phyloP scores from a whole-genome alignment of 2,113 vertebrate genomes.

The Bubalus kerabau region DNA sequence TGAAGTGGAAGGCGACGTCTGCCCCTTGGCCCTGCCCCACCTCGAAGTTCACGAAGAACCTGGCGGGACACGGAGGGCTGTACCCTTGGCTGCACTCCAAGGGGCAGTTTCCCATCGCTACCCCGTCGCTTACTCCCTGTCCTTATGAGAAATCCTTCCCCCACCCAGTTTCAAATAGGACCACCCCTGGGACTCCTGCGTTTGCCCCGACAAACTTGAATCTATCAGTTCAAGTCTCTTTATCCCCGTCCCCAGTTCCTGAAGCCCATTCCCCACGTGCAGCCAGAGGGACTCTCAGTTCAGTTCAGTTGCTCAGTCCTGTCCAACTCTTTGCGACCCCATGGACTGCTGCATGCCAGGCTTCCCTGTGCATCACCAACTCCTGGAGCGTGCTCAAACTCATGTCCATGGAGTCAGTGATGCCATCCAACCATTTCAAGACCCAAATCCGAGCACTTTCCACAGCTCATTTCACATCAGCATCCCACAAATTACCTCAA shows the following conservation, averaged over 20 bases:
- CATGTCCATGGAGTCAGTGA: background rate
- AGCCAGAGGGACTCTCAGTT: background rate
- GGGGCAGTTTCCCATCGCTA: background rate
- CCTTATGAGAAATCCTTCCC: background rate
- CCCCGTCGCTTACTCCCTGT: background rate
- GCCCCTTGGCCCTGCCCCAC: conserved; percentile 72
- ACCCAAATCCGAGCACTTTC: background rate
- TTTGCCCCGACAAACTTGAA: background rate
- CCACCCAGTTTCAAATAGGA: background rate
- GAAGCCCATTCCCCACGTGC: background rate
- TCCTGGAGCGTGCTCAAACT: background rate
- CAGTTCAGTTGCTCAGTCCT: background rate
- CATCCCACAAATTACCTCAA: background rate
- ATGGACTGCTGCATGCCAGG: background rate
- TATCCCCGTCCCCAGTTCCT: background rate
- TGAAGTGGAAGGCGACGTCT: conserved; percentile 86
- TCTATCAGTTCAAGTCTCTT: background rate
- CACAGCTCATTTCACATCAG: background rate
- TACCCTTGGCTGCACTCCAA: background rate
- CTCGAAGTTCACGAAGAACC: conserved; percentile 83
- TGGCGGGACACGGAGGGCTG: background rate
- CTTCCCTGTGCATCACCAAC: background rate
- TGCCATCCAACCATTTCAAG: background rate
- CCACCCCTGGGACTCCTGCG: rapidly evolving
- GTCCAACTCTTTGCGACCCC: background rate